Base-by-base conservation (phyloP, 2,113 vertebrate species). In the Brienomyrus longianalis region DNA sequence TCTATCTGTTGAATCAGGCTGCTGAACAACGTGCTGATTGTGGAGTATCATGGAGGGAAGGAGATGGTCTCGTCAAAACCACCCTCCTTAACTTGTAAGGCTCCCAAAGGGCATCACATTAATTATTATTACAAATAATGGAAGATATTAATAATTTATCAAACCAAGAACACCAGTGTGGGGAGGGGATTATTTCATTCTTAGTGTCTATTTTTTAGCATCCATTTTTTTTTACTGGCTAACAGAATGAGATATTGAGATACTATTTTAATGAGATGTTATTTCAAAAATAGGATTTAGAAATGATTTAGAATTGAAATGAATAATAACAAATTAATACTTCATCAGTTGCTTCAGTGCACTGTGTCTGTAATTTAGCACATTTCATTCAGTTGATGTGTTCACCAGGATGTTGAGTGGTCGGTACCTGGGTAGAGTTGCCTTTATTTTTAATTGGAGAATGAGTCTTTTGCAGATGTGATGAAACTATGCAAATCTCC, bases 91-190 rank as follows among this genome's bases (percentile, higher is more conserved):
- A 80, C 17, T 35, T 43, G 74, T 77, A 43, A 21, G 74, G 74
- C 35, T 80, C 74, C 31, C 31, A 19, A 43, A 80, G 74, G 74
- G 35, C 74, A 80, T 80, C 74, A 43, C 35, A 80, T 80, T 80
- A 80, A 80, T 80, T 43, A 80, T 80, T 80, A 80, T 80, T 43
- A 80, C 74, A 39, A 43, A 80, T 80, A 39, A 80, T 80, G 35
- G 74, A 80, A 43, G 35, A 39, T 80, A 80, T 80, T 80, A 80
- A 80, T 80, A 35, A 80, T 80, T 39, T 80, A 80, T 80, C 74
- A 80, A 80, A 80, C 74, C 74, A 80, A 13, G 74, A 19, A 17
- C 35, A 17, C 74, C 35, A 39, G 74, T 43, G 35, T 43, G 74
- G 5, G 74, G 35, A 43, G 17, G 74, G 74, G 35, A 80, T 80